Conservation (phyloP, 1,140 invertebrate genomes). For the Lethrus apterus region DNA sequence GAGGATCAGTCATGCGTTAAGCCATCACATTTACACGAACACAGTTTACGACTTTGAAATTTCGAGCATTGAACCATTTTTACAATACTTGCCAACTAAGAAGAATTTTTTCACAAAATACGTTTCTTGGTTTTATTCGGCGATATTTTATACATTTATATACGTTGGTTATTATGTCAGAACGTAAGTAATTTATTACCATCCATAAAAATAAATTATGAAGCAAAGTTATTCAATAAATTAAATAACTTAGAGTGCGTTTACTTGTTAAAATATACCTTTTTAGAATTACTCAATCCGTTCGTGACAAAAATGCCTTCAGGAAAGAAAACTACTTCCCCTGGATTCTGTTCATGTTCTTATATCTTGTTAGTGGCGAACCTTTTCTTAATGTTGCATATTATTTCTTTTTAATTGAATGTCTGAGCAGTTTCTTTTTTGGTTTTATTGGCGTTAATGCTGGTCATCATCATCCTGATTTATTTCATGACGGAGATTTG, state of each 20-base stretch:
- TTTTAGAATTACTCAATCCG: constrained; percentile 4
- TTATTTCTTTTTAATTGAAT: background rate
- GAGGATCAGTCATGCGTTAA: constrained; percentile 67
- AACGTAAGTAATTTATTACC: constrained; percentile 40
- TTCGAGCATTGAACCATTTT: constrained; percentile 59
- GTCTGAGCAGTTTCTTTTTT: constrained; percentile 55
- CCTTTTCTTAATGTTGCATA: background rate
- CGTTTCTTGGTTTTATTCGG: constrained; percentile 44
- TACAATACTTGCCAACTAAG: constrained; percentile 56
- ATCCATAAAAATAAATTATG: background rate
- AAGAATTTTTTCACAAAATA: constrained; percentile 43
- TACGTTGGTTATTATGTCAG: constrained; percentile 41
- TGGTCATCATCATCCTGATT: constrained; percentile 75
- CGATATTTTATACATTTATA: constrained; percentile 44
- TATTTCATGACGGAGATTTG: constrained; percentile 76
- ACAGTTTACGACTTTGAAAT: constrained; percentile 71
- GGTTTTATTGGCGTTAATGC: constrained; percentile 61
- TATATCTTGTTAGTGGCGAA: background rate
- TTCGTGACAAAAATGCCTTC: background rate
- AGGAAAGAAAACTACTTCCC: constrained; percentile 3
- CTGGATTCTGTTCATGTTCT: background rate
- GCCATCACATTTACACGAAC: constrained; percentile 76
- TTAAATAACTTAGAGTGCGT: too few species aligned
- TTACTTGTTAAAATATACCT: too few species aligned
- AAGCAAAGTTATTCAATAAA: background rate